These are phyloP conservation scores for Dermolepida albohirtum DNA, from an alignment of 2,888 invertebrate genomes.

Conservation along the genomic window DNA sequence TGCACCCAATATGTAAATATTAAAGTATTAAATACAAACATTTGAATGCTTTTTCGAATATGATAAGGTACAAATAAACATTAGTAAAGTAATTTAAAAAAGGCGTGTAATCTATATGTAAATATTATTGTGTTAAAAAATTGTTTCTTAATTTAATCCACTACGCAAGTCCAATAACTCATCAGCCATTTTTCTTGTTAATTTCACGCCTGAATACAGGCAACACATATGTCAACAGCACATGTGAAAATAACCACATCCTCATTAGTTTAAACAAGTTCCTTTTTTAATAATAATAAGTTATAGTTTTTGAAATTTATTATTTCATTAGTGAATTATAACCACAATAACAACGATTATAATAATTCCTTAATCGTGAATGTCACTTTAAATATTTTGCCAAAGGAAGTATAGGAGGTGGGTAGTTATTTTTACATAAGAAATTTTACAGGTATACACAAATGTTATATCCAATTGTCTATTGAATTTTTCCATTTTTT, in stretches of 20 bases:
- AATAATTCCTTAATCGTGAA: background rate
- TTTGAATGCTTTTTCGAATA: too few relatives aligned
- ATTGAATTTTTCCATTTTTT: conserved; percentile 33
- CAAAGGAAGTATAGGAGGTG: background rate
- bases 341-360: background rate
- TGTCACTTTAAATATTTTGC: conserved; percentile 1
- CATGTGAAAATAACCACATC: conserved; percentile 37
- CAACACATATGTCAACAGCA: conserved; percentile 12
- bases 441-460: conserved; percentile 34
- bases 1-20: too few relatives aligned
- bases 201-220: conserved; percentile 26
- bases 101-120: too few relatives aligned
- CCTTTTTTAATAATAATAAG: background rate
- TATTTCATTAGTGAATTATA: background rate
- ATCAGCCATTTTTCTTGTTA: conserved; percentile 9
- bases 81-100: too few relatives aligned
- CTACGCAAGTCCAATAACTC: conserved; percentile 34
- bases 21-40: too few relatives aligned
- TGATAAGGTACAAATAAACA: too few relatives aligned
- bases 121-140: too few relatives aligned
- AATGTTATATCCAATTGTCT: conserved; percentile 33
- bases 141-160: conserved; percentile 1
- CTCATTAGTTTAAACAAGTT: conserved; percentile 21
- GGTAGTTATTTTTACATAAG: conserved; percentile 31
- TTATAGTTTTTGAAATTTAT: conserved; percentile 6